Conservation (phyloP, 2,888 invertebrate species). For the Oeneis ivallda region DNA sequence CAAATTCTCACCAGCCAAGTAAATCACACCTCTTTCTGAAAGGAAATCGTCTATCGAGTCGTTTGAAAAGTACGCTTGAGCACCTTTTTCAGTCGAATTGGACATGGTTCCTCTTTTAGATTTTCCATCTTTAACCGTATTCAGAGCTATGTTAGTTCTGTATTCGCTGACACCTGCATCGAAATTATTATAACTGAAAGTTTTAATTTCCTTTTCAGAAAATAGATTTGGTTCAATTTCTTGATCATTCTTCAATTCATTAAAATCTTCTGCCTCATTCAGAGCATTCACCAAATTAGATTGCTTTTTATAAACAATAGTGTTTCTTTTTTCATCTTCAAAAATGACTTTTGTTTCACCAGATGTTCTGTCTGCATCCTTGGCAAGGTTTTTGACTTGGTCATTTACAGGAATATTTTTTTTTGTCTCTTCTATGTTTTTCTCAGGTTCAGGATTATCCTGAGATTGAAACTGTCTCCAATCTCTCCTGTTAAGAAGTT, state of each 20-base stretch:
- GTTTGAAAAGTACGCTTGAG: constrained; percentile 64
- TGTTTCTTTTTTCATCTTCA: constrained; percentile 45
- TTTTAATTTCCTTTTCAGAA: constrained; percentile 61
- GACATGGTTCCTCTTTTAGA: constrained; percentile 42
- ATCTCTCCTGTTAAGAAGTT: constrained; percentile 66
- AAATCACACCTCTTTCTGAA: constrained; percentile 59
- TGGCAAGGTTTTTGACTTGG: background rate
- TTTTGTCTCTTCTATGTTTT: constrained; percentile 19
- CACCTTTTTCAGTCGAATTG: constrained; percentile 57
- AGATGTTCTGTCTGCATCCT: constrained; percentile 29
- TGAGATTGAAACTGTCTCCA: constrained; percentile 61
- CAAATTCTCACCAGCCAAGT: constrained; percentile 53
- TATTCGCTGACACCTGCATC: constrained; percentile 40
- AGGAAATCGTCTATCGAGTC: constrained; percentile 69
- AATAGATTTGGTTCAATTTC: constrained; percentile 37
- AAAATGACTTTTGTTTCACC: constrained; percentile 48
- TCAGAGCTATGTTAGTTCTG: constrained; percentile 33
- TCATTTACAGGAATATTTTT: constrained; percentile 16
- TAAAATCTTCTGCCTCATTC: constrained; percentile 26
- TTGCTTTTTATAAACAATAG: constrained; percentile 18
- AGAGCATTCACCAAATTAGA: constrained; percentile 8
- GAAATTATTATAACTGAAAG: constrained; percentile 53
- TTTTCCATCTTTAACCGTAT: constrained; percentile 33
- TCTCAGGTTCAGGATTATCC: constrained; percentile 41
- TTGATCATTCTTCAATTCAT: constrained; percentile 35